These are phyloP conservation scores for Hanleya hanleyi DNA, from an alignment of 2,888 invertebrate genomes.

Conservation along the genomic window DNA sequence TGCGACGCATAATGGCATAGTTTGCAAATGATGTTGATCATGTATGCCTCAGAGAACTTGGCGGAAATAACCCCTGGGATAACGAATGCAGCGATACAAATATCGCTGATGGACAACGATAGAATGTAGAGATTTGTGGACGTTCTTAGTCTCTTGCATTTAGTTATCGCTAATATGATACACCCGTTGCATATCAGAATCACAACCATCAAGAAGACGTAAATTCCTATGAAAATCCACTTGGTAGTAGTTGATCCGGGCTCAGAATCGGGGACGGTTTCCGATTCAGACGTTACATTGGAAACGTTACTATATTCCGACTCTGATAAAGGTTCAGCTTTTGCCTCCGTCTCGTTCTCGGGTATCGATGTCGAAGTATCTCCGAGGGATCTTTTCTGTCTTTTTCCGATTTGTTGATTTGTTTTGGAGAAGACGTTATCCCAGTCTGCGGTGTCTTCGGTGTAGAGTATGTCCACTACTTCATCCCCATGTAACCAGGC, in stretches of 20 bases:
- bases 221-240: neutral
- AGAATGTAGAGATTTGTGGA: neutral
- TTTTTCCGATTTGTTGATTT: too few species aligned
- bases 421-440: too few species aligned
- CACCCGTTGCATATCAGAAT: neutral
- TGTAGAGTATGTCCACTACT: too few species aligned
- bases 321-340: neutral
- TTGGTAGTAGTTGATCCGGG: neutral
- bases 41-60: neutral
- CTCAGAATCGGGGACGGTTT: too few species aligned
- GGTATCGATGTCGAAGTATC: too few species aligned
- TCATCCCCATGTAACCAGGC: too few species aligned
- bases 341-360: neutral
- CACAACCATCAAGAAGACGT: neutral
- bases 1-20: slow-evolving; percentile 1
- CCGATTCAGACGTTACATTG: too few species aligned
- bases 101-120: neutral
- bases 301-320: too few species aligned
- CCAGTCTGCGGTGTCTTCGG: too few species aligned
- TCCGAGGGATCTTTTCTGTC: too few species aligned
- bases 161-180: neutral
- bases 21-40: neutral
- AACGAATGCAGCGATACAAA: slow-evolving; percentile 2
- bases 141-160: neutral
- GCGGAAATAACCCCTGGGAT: slow-evolving; percentile 3